A percentile compares a stretch with the other conserved stretches of the same genome.
These are phyloP conservation scores for Stegastes partitus DNA, from an alignment of 2,113 vertebrate species.

Conservation along the genomic window DNA sequence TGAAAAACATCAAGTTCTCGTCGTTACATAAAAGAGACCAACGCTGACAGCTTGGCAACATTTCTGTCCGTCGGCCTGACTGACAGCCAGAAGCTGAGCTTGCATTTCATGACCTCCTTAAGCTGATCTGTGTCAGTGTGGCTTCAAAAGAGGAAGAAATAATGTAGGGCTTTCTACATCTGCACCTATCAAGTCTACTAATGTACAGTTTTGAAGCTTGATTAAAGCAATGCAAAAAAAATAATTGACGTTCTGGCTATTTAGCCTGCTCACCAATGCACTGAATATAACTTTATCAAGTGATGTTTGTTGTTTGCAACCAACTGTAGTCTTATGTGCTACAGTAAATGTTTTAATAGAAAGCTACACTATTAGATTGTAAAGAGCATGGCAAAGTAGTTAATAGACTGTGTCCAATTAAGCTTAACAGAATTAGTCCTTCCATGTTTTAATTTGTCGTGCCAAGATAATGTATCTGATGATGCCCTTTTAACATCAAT, in stretches of 20 bases:
- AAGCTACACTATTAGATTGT: too few species aligned
- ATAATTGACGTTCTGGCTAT: constrained; percentile 4
- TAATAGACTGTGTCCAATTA: background rate
- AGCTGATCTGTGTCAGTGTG: constrained; percentile 44
- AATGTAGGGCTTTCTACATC: constrained; percentile 8
- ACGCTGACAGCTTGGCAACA: constrained; percentile 52
- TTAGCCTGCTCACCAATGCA: background rate
- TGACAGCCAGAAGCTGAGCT: constrained; percentile 57
- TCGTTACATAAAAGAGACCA: constrained; percentile 27
- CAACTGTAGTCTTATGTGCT: background rate
- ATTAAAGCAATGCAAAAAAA: too few species aligned
- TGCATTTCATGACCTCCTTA: constrained; percentile 62
- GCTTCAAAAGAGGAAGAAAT: constrained; percentile 27
- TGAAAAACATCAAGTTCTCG: background rate
- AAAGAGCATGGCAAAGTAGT: background rate
- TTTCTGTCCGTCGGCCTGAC: constrained; percentile 51
- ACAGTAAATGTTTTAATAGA: background rate
- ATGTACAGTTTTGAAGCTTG: background rate
- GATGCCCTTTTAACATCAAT: constrained; percentile 8
- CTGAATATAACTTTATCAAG: background rate
- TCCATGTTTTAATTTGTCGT: background rate
- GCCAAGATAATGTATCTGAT: background rate
- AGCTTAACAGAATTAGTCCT: too few species aligned
- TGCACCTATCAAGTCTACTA: background rate
- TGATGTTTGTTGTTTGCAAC: background rate